Conservation (phyloP, 30 jellyfish, hydroid and myxozoan species). For the Aurelia aurita complex sp. Pacific region DNA sequence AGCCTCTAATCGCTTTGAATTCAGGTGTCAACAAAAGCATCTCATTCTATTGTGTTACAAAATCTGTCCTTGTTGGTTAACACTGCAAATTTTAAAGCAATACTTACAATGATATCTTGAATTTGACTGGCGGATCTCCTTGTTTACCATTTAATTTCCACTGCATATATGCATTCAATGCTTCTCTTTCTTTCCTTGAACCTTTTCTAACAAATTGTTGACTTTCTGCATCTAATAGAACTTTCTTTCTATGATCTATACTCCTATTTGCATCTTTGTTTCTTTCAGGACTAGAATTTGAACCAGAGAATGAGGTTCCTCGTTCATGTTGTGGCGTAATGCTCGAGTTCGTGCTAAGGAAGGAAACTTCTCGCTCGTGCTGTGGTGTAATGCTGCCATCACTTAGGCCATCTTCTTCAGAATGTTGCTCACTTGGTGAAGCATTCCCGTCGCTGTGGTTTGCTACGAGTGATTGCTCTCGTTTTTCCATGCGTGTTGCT, state of each 20-base stretch:
- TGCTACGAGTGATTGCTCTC: too few species aligned
- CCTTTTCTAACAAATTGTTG: constrained; percentile 36
- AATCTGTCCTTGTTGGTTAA: too few species aligned
- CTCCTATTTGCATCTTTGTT: not conserved
- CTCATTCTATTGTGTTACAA: too few species aligned
- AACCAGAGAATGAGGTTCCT: not conserved
- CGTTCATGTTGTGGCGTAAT: not conserved
- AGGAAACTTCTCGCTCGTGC: too few species aligned
- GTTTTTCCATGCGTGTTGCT: too few species aligned
- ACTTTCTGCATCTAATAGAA: not conserved
- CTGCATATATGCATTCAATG: constrained; percentile 26
- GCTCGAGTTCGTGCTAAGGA: not conserved
- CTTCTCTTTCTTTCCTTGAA: constrained; percentile 46
- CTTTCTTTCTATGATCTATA: not conserved
- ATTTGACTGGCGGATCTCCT: constrained; percentile 52
- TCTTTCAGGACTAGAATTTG: not conserved
- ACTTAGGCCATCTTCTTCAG: too few species aligned
- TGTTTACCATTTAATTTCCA: constrained; percentile 55
- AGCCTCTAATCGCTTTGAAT: too few species aligned
- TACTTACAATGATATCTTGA: constrained; percentile 40
- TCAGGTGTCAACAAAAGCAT: too few species aligned
- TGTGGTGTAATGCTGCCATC: too few species aligned
- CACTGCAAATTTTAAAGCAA: too few species aligned
- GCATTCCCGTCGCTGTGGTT: too few species aligned
- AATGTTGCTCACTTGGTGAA: too few species aligned